Base-by-base conservation (phyloP, 2,113 vertebrate species). In the Erinaceus europaeus region DNA sequence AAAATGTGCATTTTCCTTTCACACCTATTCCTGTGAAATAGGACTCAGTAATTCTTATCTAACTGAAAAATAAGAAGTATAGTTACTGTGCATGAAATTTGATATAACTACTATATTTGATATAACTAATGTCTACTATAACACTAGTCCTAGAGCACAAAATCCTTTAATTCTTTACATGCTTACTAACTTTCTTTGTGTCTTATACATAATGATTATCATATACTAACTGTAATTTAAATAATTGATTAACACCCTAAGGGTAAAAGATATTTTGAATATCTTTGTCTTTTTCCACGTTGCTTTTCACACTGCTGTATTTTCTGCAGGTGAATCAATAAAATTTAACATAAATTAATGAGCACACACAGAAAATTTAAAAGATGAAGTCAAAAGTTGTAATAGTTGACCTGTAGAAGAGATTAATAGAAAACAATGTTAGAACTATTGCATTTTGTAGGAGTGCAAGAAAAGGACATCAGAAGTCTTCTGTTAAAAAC, bases 351-450 rank as follows among this genome's bases (percentile, higher is more conserved):
- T 36, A 88, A 88, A 92, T 90, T 80, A 90, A 86, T 85, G 71
- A 88, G 75, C 61, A 91, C n/a, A 92, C 36, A 4, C 2, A 84
- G 71, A 69, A 87, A 92, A 91, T 81, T n/a, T 88, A 92, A 69
- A 84, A 53, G 90, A 69, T 75, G 80, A 83, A 88, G 84, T 84
- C 64, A 86, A 86, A 91, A 91, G 93, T 91, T 95, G 86, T 91
- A 95, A 90, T 32, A 77, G 59, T 78, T 86, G 74, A 87, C 62
- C 93, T 85, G 90, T 74, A 32, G 59, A 87, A 93, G 65, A 92
- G 65, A 91, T 91, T 91, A 94, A 94, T 42, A 88, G 86, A n/a
- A 68, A 91, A 92, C 62, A 85, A 90, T 87, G 88, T 79, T 79
- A 72, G 76, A 87, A 82, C 90, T 87, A 87, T 78, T 79, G 0